Evolutionary conservation across 2,888 invertebrate species (phyloP).

Genomic region (Agrypnus murinus): DNA sequence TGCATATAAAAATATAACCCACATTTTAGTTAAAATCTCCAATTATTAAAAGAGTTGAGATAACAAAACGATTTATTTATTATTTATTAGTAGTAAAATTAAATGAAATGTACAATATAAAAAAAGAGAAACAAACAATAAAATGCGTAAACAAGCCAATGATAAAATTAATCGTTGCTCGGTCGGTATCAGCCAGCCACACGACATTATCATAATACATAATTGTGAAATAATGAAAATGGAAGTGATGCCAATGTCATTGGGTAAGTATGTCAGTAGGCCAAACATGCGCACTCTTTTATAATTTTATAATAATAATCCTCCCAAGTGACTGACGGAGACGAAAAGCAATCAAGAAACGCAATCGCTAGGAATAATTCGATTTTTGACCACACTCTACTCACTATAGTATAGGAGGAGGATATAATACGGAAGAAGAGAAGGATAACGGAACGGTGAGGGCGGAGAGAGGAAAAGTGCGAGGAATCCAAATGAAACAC

Average conservation of each 20-base stretch:
- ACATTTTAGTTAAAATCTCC: neutral
- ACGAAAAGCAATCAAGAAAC: constrained; percentile 57
- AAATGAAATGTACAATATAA: no score
- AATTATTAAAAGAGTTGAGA: neutral
- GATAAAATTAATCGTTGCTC: constrained; percentile 37
- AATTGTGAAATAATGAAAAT: constrained; percentile 66
- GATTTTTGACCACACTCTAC: constrained; percentile 45
- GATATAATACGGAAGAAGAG: no score
- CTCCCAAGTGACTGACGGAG: no score
- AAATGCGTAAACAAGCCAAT: constrained; percentile 32
- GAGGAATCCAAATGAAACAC: constrained; percentile 23
- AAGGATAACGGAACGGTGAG: neutral
- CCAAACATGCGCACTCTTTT: constrained; percentile 70
- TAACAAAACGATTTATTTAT: no score
- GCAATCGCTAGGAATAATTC: constrained; percentile 57
- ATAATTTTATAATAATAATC: no score
- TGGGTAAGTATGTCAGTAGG: constrained; percentile 70
- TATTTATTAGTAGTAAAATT: no score
- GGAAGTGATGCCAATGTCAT: constrained; percentile 64
- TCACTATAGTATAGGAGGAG: no score
- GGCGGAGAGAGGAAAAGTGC: constrained; percentile 16
- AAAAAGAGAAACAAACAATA: constrained; percentile 14
- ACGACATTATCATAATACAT: constrained; percentile 43
- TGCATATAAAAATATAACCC: constrained; percentile 19
- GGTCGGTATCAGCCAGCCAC: constrained; percentile 31